Base-by-base conservation (phyloP, 2,888 invertebrate species). In the Drosophila bunnanda region DNA sequence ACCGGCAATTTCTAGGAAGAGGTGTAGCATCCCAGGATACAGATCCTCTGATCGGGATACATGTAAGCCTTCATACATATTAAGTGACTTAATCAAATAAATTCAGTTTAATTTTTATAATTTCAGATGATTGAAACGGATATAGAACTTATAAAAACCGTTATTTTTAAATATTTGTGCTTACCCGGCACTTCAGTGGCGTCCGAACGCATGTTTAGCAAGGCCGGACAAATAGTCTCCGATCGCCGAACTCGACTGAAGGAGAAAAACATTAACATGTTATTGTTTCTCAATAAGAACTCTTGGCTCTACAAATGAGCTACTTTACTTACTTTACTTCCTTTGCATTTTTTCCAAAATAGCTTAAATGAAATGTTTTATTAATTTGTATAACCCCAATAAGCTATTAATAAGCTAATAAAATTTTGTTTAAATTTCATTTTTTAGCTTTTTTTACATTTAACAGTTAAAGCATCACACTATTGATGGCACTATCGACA, bases 141-240 rank as follows among this genome's bases (percentile, higher is more conserved):
- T 41, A 10, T 20, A 10, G 17, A 41, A 20, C 41, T 20, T n/a
- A n/a, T n/a, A n/a, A n/a, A n/a, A n/a, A n/a, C n/a, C n/a, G n/a
- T n/a, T 10, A 41, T 20, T 17, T 41, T 41, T 17, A 48, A 48
- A 48, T 50, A 30, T 50, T 25, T 50, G 50, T 34, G 32, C 41
- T 10, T 50, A 34, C 34, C 34, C 50, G 50, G 12, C 34, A 50
- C 50, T 34, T 50, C 34, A 50, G 50, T 50, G 50, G 50, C 32
- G 17, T 50, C 50, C 50, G 32, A 50, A 20, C 32, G 32, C 17
- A 32, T 50, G 32, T 50, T 50, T 17, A 50, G 50, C 13, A 50
- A 50, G 50, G 50, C 50, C 50, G 50, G 50, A 50, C 20, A 22
- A 43, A 43, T 43, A 43, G 43, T 43, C 43, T 43, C 20, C 43